phyloP scores from a whole-genome alignment of 2,113 vertebrate species.

The Ammodytes marinus region DNA sequence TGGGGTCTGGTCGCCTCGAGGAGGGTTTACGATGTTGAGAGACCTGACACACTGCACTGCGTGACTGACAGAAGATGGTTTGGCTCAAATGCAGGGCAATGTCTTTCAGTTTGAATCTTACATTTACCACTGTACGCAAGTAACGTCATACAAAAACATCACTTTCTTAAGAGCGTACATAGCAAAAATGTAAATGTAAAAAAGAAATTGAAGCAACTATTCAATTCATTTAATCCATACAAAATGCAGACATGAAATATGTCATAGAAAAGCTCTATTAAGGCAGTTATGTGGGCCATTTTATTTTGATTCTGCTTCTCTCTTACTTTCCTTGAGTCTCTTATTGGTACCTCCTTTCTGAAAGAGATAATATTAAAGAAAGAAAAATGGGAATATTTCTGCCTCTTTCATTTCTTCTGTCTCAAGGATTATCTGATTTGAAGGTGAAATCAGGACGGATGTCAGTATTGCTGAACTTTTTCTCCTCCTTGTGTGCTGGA shows the following conservation, averaged over 20 bases:
- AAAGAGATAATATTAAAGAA: constrained; percentile 10
- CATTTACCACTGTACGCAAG: too few relatives aligned
- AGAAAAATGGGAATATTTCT: constrained; percentile 8
- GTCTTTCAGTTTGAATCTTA: too few relatives aligned
- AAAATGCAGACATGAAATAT: too few relatives aligned
- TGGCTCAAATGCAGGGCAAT: background rate
- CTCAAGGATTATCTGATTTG: constrained; percentile 51
- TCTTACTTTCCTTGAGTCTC: background rate
- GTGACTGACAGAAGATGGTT: background rate
- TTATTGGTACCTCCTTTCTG: background rate
- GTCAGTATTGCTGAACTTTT: constrained; percentile 22
- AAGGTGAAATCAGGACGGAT: constrained; percentile 42
- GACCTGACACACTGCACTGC: background rate
- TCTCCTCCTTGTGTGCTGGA: constrained; percentile 26
- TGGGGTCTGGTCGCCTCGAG: constrained; percentile 13
- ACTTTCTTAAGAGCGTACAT: too few relatives aligned
- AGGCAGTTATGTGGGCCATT: background rate
- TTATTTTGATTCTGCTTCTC: background rate
- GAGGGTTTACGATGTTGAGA: constrained; percentile 6
- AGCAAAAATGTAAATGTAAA: too few relatives aligned
- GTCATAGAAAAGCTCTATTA: background rate
- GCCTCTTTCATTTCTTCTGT: constrained; percentile 35
- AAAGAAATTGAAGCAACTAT: too few relatives aligned
- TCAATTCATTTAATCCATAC: background rate
- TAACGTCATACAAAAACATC: too few relatives aligned